phyloP scores from a whole-genome alignment of 2,888 invertebrate genomes.

The Drosophila multiciliata region DNA sequence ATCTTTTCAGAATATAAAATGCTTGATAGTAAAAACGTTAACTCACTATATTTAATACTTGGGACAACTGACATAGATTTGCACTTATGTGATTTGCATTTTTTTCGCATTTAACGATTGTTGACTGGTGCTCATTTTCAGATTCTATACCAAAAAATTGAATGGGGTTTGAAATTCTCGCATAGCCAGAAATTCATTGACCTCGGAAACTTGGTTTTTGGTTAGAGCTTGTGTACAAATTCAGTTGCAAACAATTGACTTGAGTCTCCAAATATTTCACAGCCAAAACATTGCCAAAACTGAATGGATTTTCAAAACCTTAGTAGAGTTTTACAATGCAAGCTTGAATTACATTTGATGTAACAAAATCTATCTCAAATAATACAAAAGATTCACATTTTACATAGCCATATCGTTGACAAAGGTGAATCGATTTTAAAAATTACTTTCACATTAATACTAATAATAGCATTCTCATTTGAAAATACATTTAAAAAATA shows the following conservation, averaged over 20 bases:
- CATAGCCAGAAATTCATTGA: background rate
- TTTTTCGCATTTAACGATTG: background rate
- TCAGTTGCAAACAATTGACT: background rate
- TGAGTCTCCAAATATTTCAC: background rate
- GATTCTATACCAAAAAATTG: background rate
- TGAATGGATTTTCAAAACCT: background rate
- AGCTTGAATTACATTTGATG: background rate
- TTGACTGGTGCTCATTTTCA: background rate
- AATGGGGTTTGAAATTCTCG: background rate
- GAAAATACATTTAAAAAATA: background rate
- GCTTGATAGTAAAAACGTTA: background rate
- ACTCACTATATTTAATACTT: background rate
- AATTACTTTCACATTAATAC: background rate
- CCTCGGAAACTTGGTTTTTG: background rate
- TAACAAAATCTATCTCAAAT: background rate
- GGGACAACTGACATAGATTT: background rate
- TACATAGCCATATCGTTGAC: background rate
- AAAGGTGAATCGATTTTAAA: background rate
- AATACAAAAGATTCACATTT: background rate
- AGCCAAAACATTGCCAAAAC: background rate
- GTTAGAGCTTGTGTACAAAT: background rate
- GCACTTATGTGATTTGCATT: background rate
- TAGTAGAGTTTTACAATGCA: background rate
- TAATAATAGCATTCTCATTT: background rate
- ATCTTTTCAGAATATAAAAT: background rate